phyloP scores from a whole-genome alignment of 2,797 vertebrate genomes.

The Rhadinocentrus ornatus region DNA sequence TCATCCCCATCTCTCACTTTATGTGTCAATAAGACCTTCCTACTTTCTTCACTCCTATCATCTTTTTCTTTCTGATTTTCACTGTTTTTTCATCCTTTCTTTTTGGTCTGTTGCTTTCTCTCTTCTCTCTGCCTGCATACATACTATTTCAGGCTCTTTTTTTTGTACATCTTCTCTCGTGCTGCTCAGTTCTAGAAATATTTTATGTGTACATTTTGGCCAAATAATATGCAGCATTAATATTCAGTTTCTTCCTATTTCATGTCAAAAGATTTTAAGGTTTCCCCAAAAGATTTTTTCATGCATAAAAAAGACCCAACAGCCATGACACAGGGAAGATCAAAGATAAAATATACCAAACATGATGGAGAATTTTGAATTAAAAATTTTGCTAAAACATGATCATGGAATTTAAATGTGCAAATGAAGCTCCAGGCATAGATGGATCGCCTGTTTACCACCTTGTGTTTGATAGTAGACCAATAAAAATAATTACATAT shows the following conservation, averaged over 20 bases:
- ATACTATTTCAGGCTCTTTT: not conserved
- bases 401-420: not conserved
- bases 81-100: not conserved
- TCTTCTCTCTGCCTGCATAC: not conserved
- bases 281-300: slow-evolving; percentile 2
- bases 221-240: not conserved
- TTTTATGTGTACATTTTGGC: not conserved
- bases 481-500: not conserved
- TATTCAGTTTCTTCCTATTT: not conserved
- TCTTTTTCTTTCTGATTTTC: slow-evolving; percentile 1
- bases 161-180: not conserved
- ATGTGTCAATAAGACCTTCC: not conserved
- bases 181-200: slow-evolving; percentile 3
- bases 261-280: not conserved
- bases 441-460: not conserved
- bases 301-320: slow-evolving; percentile 7
- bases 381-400: not conserved
- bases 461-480: slow-evolving; percentile 2
- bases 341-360: slow-evolving; percentile 1
- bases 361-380: not conserved
- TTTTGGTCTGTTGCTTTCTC: not conserved
- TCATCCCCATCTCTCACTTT: not conserved
- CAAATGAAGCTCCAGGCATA: slow-evolving; percentile 15
- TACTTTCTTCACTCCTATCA: not conserved
- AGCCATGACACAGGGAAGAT: not conserved